These are phyloP conservation scores for Leuciscus idus DNA, from an alignment of 2,113 vertebrate genomes.

Conservation along the genomic window DNA sequence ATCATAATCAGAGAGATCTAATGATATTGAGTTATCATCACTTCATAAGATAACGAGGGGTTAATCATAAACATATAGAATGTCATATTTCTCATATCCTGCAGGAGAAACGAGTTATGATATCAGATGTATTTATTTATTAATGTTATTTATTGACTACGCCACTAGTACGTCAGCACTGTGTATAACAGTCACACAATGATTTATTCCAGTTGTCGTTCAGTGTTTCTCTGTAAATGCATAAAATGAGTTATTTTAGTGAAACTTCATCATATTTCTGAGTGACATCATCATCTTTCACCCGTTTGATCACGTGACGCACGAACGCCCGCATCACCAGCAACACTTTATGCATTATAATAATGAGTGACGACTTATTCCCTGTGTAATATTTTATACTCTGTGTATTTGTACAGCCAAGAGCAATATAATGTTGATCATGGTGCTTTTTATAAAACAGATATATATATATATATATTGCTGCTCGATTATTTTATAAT, in stretches of 20 bases:
- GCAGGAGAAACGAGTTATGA: background rate
- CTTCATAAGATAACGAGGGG: background rate
- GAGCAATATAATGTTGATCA: background rate
- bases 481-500: background rate
- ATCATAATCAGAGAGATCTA: no score
- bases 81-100: background rate
- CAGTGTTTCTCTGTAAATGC: background rate
- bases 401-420: conserved; percentile 7
- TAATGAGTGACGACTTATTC: background rate
- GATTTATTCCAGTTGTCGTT: background rate
- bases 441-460: conserved; percentile 6
- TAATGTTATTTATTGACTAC: conserved; percentile 37
- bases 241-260: background rate
- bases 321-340: background rate
- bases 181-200: background rate
- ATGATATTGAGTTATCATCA: background rate
- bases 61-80: background rate
- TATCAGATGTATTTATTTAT: conserved; percentile 21
- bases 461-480: background rate
- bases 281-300: background rate
- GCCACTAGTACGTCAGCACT: background rate
- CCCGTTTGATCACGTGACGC: background rate
- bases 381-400: background rate
- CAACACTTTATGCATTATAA: background rate
- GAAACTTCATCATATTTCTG: background rate